These are phyloP conservation scores for Cebidichthys violaceus DNA, from an alignment of 2,113 vertebrate species.

Conservation along the genomic window DNA sequence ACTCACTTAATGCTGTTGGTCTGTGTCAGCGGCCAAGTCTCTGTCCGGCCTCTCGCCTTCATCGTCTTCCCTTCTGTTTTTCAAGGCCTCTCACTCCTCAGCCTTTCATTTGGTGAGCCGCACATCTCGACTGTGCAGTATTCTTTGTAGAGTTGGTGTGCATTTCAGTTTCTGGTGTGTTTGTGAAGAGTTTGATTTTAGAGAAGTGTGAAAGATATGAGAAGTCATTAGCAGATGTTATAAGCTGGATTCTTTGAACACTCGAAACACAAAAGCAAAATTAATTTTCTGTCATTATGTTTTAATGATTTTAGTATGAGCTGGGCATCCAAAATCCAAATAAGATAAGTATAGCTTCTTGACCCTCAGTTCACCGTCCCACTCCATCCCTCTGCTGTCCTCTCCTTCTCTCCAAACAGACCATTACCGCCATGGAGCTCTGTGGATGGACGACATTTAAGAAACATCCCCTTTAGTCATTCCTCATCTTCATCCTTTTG, in stretches of 20 bases:
- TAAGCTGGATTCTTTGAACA: neutral
- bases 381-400: neutral
- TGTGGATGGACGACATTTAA: slow-evolving; percentile 67
- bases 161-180: neutral
- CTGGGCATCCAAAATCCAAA: slow-evolving; percentile 9
- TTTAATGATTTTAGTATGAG: neutral
- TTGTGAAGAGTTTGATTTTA: neutral
- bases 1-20: slow-evolving; percentile 50
- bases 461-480: slow-evolving; percentile 52
- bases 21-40: slow-evolving; percentile 47
- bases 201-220: neutral
- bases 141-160: slow-evolving; percentile 2
- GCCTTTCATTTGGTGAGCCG: neutral
- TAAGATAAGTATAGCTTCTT: slow-evolving; percentile 30
- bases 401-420: slow-evolving; percentile 37
- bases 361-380: slow-evolving; percentile 19
- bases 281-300: neutral
- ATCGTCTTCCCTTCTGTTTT: slow-evolving; percentile 38
- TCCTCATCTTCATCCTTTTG: slow-evolving; percentile 45
- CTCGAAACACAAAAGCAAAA: neutral
- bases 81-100: slow-evolving; percentile 20
- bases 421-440: slow-evolving; percentile 51
- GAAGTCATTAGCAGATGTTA: slow-evolving; percentile 8
- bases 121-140: neutral
- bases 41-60: slow-evolving; percentile 19